Percentiles rank a stretch among this genome's conserved stretches.
These are phyloP conservation scores for Alexandromys fortis DNA, from an alignment of 2,113 vertebrate genomes.

Conservation along the genomic window DNA sequence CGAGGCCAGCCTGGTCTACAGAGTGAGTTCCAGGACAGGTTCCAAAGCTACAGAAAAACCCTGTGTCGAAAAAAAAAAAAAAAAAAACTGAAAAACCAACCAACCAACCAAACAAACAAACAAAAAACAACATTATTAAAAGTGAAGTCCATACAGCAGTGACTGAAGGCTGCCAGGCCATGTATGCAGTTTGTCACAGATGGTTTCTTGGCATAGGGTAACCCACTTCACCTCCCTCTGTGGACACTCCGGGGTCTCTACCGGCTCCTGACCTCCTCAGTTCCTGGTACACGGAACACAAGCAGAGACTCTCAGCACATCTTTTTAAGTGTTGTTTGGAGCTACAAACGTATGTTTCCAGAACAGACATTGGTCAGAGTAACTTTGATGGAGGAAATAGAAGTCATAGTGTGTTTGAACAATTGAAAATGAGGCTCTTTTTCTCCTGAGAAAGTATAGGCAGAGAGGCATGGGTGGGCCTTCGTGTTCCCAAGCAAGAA, in stretches of 20 bases:
- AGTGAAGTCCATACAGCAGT: neutral
- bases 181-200: neutral
- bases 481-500: neutral
- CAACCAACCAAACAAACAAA: too few species aligned
- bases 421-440: neutral
- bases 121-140: neutral
- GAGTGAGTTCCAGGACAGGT: too few species aligned
- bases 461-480: neutral
- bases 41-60: too few species aligned
- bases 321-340: neutral
- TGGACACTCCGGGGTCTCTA: fast-evolving
- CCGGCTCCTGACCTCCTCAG: neutral
- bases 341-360: neutral
- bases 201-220: neutral
- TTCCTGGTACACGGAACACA: neutral
- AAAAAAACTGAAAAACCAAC: too few species aligned
- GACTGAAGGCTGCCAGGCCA: neutral
- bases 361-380: neutral
- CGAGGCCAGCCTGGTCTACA: too few species aligned
- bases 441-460: neutral
- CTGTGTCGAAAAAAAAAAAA: too few species aligned
- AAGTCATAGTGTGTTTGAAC: neutral
- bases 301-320: neutral
- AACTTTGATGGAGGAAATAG: neutral
- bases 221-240: neutral